These are phyloP conservation scores for Thereva unica DNA, from an alignment of 2,888 invertebrate genomes.

Conservation along the genomic window DNA sequence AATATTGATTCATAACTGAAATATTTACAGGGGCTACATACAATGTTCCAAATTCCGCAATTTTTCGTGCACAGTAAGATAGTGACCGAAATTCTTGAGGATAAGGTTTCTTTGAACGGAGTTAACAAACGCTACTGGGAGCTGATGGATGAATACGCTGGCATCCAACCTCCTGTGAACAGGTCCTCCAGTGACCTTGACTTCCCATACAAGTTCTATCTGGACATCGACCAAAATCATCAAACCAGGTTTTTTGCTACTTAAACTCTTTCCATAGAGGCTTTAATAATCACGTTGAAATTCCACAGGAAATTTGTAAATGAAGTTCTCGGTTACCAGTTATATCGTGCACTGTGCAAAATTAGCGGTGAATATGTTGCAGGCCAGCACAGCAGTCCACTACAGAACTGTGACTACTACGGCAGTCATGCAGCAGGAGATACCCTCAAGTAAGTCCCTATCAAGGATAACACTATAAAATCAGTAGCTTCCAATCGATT, in stretches of 20 bases:
- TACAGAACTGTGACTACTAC: conserved; percentile 72
- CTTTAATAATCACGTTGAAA: background rate
- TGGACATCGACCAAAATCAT: conserved; percentile 46
- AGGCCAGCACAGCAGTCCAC: conserved; percentile 59
- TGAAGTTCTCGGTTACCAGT: conserved; percentile 68
- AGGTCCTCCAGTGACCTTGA: conserved; percentile 69
- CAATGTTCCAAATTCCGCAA: conserved; percentile 70
- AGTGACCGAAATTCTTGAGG: conserved; percentile 65
- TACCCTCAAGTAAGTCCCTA: conserved; percentile 47
- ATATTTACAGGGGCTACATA: conserved; percentile 63
- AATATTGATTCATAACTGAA: too few species aligned
- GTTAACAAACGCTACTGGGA: conserved; percentile 69
- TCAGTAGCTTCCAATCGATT: too few species aligned
- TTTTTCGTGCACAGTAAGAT: conserved; percentile 69
- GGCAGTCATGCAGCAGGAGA: conserved; percentile 66
- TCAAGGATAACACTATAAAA: too few species aligned
- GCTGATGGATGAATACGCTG: conserved; percentile 64
- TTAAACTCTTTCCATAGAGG: conserved; percentile 41
- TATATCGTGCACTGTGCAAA: conserved; percentile 68
- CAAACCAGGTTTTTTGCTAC: conserved; percentile 45
- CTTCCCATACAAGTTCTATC: conserved; percentile 72
- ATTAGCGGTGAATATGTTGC: conserved; percentile 67
- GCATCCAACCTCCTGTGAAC: conserved; percentile 65
- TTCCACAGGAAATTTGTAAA: conserved; percentile 69
- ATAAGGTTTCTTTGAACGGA: conserved; percentile 60